Evolutionary conservation across 2,113 vertebrate genomes (phyloP).

Genomic region (Brachyhypopomus gauderio): DNA sequence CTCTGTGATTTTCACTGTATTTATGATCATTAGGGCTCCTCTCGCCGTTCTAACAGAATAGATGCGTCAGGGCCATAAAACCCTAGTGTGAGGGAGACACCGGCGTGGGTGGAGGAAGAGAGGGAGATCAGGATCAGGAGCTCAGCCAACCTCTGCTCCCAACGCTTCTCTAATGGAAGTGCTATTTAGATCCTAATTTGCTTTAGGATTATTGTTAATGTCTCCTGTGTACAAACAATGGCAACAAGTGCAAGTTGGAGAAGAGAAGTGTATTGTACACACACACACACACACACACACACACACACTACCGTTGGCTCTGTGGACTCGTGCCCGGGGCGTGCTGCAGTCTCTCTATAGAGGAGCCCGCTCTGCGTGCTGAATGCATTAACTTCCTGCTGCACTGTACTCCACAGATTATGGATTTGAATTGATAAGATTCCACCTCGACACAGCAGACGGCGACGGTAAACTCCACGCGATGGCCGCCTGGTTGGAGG

Average conservation of each 20-base stretch:
- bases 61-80: constrained; percentile 17
- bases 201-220: constrained; percentile 9
- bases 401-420: background rate
- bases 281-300: constrained; percentile 3
- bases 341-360: background rate
- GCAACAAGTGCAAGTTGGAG: constrained; percentile 6
- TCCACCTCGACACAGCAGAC: background rate
- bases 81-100: background rate
- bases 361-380: too few species aligned
- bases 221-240: background rate
- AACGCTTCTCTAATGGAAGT: constrained; percentile 33
- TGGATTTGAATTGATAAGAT: constrained; percentile 1
- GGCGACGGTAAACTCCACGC: background rate
- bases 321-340: background rate
- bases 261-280: background rate
- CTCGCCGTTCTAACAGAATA: constrained; percentile 21
- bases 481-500: background rate
- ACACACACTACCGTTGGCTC: background rate
- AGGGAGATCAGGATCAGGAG: constrained; percentile 8
- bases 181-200: constrained; percentile 31
- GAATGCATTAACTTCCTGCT: background rate
- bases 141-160: constrained; percentile 17
- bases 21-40: constrained; percentile 47
- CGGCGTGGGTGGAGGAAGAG: background rate
- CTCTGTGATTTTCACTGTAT: constrained; percentile 42